Evolutionary conservation across 35 echinoderm and acorn worm genomes (phyloP).

Genomic region (Ophiothrix spiculata): DNA sequence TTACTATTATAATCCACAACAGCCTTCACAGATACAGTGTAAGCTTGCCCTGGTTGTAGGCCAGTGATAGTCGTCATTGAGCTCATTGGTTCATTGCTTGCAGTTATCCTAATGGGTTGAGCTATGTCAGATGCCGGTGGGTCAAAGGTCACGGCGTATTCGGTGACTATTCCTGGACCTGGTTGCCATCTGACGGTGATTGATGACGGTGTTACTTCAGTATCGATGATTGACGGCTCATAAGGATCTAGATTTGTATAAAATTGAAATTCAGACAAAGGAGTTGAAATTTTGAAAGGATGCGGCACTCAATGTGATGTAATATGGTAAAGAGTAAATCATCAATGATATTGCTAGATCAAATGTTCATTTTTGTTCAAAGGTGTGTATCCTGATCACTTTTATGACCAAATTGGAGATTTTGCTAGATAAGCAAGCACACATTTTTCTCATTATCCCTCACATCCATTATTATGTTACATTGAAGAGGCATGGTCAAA

Average conservation of each 20-base stretch:
- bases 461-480: too few relatives aligned
- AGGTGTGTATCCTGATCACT: too few relatives aligned
- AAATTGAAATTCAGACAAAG: neutral
- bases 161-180: neutral
- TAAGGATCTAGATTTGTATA: neutral
- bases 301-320: too few relatives aligned
- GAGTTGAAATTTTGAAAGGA: neutral
- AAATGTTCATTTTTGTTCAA: too few relatives aligned
- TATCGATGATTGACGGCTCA: neutral
- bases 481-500: too few relatives aligned
- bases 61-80: conserved; percentile 1
- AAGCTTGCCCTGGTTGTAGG: neutral
- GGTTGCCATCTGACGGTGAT: neutral
- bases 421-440: too few relatives aligned
- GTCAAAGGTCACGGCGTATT: neutral
- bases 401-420: too few relatives aligned
- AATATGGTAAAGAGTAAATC: too few relatives aligned
- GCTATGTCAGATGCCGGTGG: neutral
- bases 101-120: neutral
- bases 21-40: neutral
- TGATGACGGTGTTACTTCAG: neutral
- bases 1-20: neutral
- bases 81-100: neutral
- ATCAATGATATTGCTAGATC: too few relatives aligned
- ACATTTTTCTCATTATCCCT: too few relatives aligned